Conservation (phyloP, 2,888 invertebrate genomes). For the Hydrotaea diabolus region DNA sequence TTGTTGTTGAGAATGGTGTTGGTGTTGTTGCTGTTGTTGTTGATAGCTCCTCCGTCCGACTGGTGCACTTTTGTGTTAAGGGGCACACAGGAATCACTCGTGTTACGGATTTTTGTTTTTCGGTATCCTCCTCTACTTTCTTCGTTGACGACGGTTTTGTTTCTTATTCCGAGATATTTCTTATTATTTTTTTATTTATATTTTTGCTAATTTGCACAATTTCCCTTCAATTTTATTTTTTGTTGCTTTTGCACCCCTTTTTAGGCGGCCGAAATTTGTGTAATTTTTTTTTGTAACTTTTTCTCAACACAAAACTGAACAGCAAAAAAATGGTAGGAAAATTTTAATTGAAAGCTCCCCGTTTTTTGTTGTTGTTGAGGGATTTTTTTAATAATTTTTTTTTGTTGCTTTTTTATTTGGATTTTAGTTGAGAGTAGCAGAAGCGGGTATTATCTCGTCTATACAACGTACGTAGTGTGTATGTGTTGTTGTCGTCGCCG, state of each 20-base stretch:
- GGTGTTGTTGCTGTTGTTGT: not conserved
- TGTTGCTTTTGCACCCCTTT: not conserved
- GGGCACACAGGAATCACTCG: too few relatives aligned
- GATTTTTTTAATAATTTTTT: constrained; percentile 16
- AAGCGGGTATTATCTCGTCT: constrained; percentile 5
- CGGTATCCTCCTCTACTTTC: not conserved
- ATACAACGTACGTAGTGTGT: constrained; percentile 9
- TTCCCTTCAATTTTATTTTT: constrained; percentile 20
- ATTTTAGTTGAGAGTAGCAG: not conserved
- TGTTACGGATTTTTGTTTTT: not conserved
- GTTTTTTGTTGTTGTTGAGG: constrained; percentile 17
- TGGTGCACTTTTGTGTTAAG: not conserved
- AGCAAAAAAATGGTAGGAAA: not conserved
- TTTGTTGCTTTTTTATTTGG: constrained; percentile 7
- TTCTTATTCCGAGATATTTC: not conserved
- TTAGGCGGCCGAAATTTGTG: too few relatives aligned
- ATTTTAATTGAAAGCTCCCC: too few relatives aligned
- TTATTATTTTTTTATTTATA: not conserved
- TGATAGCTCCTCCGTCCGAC: constrained; percentile 14
- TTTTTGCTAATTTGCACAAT: not conserved
- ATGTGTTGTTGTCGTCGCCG: constrained; percentile 19
- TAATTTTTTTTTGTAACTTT: constrained; percentile 12
- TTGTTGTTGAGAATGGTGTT: not conserved
- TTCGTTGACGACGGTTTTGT: not conserved
- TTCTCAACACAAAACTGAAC: not conserved